Evolutionary conservation across 2,113 vertebrate genomes (phyloP).

Genomic region (Thermophis baileyi): DNA sequence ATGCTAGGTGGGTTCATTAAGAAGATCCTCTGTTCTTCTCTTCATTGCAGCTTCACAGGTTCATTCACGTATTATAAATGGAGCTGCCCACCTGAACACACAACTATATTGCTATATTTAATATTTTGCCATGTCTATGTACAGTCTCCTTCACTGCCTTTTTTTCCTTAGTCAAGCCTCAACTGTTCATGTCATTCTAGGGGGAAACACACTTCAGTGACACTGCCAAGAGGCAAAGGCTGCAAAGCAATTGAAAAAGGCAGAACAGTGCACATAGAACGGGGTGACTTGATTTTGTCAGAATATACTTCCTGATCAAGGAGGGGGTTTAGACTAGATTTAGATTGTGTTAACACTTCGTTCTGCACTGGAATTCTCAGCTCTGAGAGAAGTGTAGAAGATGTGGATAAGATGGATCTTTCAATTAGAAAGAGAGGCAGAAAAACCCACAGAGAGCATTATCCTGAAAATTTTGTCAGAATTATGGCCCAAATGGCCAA

Average conservation of each 20-base stretch:
- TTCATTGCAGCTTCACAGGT: slow-evolving; percentile 84
- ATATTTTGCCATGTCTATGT: slow-evolving; percentile 83
- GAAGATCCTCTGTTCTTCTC: slow-evolving; percentile 86
- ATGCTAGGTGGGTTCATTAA: slow-evolving; percentile 84
- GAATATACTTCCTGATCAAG: slow-evolving; percentile 78
- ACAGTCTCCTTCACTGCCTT: slow-evolving; percentile 87
- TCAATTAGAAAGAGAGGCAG: slow-evolving; percentile 52
- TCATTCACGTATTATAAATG: slow-evolving; percentile 80
- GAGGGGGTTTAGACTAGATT: slow-evolving; percentile 85
- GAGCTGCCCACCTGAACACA: slow-evolving; percentile 87
- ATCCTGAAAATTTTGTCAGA: background rate
- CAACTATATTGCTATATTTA: slow-evolving; percentile 88
- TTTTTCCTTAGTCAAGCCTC: slow-evolving; percentile 74
- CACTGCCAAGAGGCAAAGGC: slow-evolving; percentile 80
- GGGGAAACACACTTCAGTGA: slow-evolving; percentile 87
- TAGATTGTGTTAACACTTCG: slow-evolving; percentile 74
- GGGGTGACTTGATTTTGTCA: slow-evolving; percentile 78
- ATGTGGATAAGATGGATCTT: slow-evolving; percentile 39
- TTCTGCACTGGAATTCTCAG: slow-evolving; percentile 50
- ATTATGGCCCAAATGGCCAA: background rate
- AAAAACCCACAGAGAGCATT: slow-evolving; percentile 52
- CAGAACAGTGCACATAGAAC: slow-evolving; percentile 84
- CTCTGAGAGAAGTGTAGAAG: slow-evolving; percentile 25
- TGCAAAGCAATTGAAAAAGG: slow-evolving; percentile 85
- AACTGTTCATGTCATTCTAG: slow-evolving; percentile 74